phyloP scores from a whole-genome alignment of 2,797 vertebrate species.

The Carapus acus region DNA sequence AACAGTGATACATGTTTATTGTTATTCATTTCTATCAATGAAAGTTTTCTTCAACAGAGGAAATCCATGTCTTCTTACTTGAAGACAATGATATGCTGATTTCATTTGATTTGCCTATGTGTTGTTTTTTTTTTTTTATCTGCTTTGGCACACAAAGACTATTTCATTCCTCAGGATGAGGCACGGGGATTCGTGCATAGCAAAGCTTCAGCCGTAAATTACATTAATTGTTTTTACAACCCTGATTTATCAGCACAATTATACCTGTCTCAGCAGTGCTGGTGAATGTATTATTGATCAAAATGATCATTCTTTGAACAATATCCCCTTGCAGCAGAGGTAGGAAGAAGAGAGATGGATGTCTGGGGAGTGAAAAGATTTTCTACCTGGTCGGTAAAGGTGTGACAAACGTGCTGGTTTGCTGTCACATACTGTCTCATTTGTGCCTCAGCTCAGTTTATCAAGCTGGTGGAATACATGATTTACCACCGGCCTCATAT shows the following conservation, averaged over 20 bases:
- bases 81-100: slow-evolving; percentile 13
- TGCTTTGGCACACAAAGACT: slow-evolving; percentile 50
- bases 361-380: slow-evolving; percentile 21
- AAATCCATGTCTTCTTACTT: slow-evolving; percentile 14
- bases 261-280: slow-evolving; percentile 63
- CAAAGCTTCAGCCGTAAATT: slow-evolving; percentile 58
- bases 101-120: slow-evolving; percentile 51
- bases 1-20: no score
- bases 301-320: slow-evolving; percentile 55
- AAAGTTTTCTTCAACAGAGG: slow-evolving; percentile 19
- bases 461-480: slow-evolving; percentile 31
- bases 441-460: slow-evolving; percentile 30
- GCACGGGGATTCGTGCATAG: slow-evolving; percentile 45
- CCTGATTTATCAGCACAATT: slow-evolving; percentile 63
- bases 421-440: slow-evolving; percentile 18
- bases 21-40: slow-evolving; percentile 16
- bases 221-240: slow-evolving; percentile 65
- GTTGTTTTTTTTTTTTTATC: slow-evolving; percentile 51
- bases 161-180: slow-evolving; percentile 47
- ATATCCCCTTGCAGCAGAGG: slow-evolving; percentile 38
- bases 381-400: slow-evolving; percentile 17
- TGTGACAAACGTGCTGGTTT: slow-evolving; percentile 23
- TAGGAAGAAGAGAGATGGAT: slow-evolving; percentile 25
- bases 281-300: slow-evolving; percentile 68
- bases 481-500: slow-evolving; percentile 13